Base-by-base conservation (phyloP, 2,113 vertebrate genomes). In the Mustela nigripes region DNA sequence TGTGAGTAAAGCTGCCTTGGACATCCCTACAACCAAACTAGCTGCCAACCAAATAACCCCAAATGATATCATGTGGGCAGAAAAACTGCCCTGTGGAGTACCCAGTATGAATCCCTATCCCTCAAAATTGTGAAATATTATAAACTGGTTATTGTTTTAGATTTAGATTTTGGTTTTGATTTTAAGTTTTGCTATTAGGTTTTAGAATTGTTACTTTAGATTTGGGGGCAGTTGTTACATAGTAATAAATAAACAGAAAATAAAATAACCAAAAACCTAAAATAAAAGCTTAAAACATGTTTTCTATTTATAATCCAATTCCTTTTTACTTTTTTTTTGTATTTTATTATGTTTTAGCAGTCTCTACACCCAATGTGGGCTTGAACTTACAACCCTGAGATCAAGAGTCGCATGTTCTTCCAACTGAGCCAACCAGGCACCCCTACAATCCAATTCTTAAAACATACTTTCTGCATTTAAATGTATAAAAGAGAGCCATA, bases 231-330 rank as follows among this genome's bases (percentile, higher is more conserved):
- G 24, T 53, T 53, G 11, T 56, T 31, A 94, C 58, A 82, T 1
- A 65, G 8, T 63, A 71, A 95, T 39, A 65, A 69, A 89, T 42
- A 93, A 63, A 11, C 22, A 90, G 22, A 94, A 67, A 80, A 58
- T 56, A 56, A 56, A 56, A 56, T 60, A 95, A 63, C 11, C 33
- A 90, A 18, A 91, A 67, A 84, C 60, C 60, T 71, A 87, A 87
- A 90, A 80, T 69, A 76, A 96, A 94, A 87, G 18, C 76, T 91
- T 80, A 53, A 96, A 95, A 81, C 8, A 42, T 45, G 65, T 95
- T 89, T 74, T 86, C 45, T 81, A 74, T 62, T 83, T 95, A 86
- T 0, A 93, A 69, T 73, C n/a, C 18, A 94, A 96, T 86, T 56
- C n/a, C 69, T 96, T 73, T 42, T 73, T 42, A 36, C 36, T 42